Evolutionary conservation across 2,797 vertebrate species (phyloP), one percentile per base, ranked within the genome.

Genomic region (Bothrops alternatus): DNA sequence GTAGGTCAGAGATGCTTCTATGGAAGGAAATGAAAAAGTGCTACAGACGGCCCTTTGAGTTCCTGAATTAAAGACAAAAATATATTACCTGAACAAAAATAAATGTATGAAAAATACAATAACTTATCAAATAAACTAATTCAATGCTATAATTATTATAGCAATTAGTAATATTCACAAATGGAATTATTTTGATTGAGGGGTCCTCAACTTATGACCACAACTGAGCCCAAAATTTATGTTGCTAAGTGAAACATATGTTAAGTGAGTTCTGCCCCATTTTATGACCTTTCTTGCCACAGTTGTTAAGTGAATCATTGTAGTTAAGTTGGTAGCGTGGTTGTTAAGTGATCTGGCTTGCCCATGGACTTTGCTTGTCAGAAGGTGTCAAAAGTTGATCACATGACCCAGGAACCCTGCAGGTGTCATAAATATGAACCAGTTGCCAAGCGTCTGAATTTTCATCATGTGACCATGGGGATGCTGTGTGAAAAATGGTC

Each of bases 121-220:
- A 26, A 32, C 10, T 65, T 63, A 18, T 26, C n/a, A 85, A 28
- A 90, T 20, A 90, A 73, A 55, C 69, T 6, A 60, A 86, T 86
- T 92, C 56, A 50, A 91, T 95, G 95, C 92, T 25, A 57, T 55
- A 87, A 91, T 92, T 94, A 85, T 91, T 91, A 92, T 90, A 90
- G 92, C 94, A 95, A 94, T 95, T 96, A 94, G 88, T 90, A 94
- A 88, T 94, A 94, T 89, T 65, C 93, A 90, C 92, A 93, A 91
- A 90, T 94, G 86, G 92, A 94, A 92, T 90, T 58, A 73, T 86
- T 96, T 95, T 94, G 94, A 92, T 94, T 93, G 69, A 94, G 91
- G 13, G n/a, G 13, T 69, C n/a, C n/a, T 69, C 65, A 69, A 14
- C 13, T 2, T 69, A 32, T n/a, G 28, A 69, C 13, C 63, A 69